These are phyloP conservation scores for Amblyopsis rosae DNA, from an alignment of 2,113 vertebrate genomes.

Conservation along the genomic window DNA sequence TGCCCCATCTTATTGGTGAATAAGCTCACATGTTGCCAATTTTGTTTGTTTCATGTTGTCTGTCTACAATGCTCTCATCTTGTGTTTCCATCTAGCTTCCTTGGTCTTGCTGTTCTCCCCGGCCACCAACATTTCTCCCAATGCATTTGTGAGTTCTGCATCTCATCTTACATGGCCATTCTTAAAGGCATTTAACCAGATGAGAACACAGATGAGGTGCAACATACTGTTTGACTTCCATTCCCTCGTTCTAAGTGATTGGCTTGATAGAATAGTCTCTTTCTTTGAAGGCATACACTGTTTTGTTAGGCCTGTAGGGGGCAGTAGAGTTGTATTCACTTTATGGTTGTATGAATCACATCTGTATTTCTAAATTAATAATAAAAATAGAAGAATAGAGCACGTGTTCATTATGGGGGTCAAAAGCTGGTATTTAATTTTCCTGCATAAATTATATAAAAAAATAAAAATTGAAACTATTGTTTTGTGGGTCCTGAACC, in stretches of 20 bases:
- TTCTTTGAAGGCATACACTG: constrained; percentile 7
- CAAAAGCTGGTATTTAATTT: background rate
- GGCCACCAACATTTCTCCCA: constrained; percentile 12
- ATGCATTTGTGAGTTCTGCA: constrained; percentile 41
- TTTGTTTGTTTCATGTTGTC: constrained; percentile 41
- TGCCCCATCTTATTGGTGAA: constrained; percentile 73
- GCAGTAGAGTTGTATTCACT: constrained; percentile 43
- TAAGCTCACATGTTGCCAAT: constrained; percentile 66
- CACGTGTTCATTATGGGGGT: background rate
- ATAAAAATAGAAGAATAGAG: too few relatives aligned
- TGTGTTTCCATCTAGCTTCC: constrained; percentile 7
- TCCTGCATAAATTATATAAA: too few relatives aligned
- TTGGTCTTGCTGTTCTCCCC: constrained; percentile 27
- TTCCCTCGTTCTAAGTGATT: constrained; percentile 69
- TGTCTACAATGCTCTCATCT: constrained; percentile 6
- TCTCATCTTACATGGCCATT: constrained; percentile 51
- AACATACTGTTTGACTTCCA: constrained; percentile 69
- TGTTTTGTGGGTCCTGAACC: too few relatives aligned
- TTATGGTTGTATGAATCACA: constrained; percentile 5
- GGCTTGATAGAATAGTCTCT: constrained; percentile 57
- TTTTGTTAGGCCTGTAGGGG: constrained; percentile 43
- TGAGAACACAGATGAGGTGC: constrained; percentile 61
- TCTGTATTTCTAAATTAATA: background rate
- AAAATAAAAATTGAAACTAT: too few relatives aligned
- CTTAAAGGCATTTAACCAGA: constrained; percentile 53